phyloP scores from a whole-genome alignment of 2,888 invertebrate species.

The Cephus spinipes region DNA sequence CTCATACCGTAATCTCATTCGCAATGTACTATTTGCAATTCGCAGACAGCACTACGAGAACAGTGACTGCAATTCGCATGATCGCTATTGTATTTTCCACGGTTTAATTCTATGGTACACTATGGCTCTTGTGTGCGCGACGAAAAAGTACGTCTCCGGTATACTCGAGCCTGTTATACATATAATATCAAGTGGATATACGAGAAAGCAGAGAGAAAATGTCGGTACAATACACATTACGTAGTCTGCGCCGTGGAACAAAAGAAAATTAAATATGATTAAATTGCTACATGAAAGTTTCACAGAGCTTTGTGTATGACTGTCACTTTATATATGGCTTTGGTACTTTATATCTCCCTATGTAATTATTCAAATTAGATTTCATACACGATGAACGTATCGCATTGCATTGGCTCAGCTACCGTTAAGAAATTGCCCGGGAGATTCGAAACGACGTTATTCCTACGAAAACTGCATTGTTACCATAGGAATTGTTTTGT shows the following conservation, averaged over 20 bases:
- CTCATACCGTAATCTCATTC: not conserved
- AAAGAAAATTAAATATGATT: not conserved
- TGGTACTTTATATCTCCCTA: not conserved
- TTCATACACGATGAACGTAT: not conserved
- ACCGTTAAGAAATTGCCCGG: not conserved
- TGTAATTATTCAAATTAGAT: not conserved
- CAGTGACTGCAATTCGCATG: not conserved
- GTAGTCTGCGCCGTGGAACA: not conserved
- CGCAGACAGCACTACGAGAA: not conserved
- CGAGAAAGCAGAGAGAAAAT: not conserved
- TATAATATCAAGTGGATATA: not conserved
- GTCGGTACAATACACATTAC: not conserved
- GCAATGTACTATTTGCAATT: not conserved
- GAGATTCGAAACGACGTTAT: not conserved
- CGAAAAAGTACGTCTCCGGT: not conserved
- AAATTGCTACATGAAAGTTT: not conserved
- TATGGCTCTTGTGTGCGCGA: not conserved
- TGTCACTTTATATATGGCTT: not conserved
- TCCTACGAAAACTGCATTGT: not conserved
- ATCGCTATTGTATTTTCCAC: too few relatives aligned
- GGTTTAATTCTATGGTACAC: too few relatives aligned
- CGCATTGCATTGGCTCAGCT: not conserved
- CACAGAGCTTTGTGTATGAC: not conserved
- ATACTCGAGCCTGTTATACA: not conserved
- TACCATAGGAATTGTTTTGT: not conserved